Base-by-base conservation (phyloP, 2,113 vertebrate genomes). In the Dicentrarchus labrax region DNA sequence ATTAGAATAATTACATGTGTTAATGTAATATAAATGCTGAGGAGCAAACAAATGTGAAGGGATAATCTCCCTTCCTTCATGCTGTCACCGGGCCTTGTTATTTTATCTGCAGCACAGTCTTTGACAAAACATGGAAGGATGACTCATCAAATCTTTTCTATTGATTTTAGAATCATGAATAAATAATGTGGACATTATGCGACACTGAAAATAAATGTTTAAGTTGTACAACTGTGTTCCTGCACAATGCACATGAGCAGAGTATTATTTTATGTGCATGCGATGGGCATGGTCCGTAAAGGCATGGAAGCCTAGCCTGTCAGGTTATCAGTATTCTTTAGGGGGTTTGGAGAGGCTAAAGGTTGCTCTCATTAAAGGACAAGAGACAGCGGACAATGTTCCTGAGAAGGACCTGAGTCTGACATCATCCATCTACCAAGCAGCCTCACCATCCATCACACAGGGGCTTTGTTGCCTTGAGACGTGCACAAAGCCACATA, bases 1-100 rank as follows among this genome's bases (percentile, higher is more conserved):
- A 91, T 91, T 92, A 90, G 79, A 93, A 93, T 90, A 89, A 92
- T 92, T 92, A 90, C 91, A 91, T 64, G 86, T 91, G 87, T 87
- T 92, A 83, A 91, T 92, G 87, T 84, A 89, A 90, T 90, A 84
- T 89, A 89, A 89, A 89, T 89, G 86, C 88, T 78, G 83, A 92
- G 84, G 86, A 88, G 90, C 82, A 89, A 92, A 88, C 83, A 86
- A 79, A 88, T 78, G 83, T 77, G 86, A 90, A 73, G 87, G 87
- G 88, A 89, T 91, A 91, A 91, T 92, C 89, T 90, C 81, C 68
- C 59, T 78, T 79, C 77, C 80, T 85, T 86, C 84, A 83, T 62
- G 81, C 78, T 86, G 70, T 91, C 83, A 90, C 50, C 38, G 22
- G 48, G 60, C 82, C 65, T 74, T 81, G 79, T 80, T 92, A 82